phyloP scores from a whole-genome alignment of 2,888 invertebrate species.

The Leptinotarsa tumamoca region DNA sequence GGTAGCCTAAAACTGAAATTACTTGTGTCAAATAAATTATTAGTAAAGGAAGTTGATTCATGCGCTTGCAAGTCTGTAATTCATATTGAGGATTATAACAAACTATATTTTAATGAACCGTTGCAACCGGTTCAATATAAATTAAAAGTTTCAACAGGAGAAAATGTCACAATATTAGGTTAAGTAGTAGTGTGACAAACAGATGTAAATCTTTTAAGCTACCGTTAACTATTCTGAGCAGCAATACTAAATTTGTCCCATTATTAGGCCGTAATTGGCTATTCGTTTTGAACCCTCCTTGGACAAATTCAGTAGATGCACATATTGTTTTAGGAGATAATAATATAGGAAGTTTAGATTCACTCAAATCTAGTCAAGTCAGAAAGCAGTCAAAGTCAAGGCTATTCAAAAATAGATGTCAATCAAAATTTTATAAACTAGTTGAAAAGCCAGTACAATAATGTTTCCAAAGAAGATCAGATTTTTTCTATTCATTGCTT shows the following conservation, averaged over 20 bases:
- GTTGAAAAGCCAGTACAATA: background rate
- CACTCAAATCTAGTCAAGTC: background rate
- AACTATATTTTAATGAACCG: constrained; percentile 8
- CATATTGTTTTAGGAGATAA: background rate
- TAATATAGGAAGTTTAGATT: background rate
- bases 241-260: constrained; percentile 9
- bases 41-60: constrained; percentile 26
- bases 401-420: constrained; percentile 1
- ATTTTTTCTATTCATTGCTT: constrained; percentile 16
- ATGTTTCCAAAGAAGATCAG: constrained; percentile 18
- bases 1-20: constrained; percentile 23
- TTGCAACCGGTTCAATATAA: constrained; percentile 22
- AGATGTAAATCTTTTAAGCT: background rate
- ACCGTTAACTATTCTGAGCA: background rate
- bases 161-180: constrained; percentile 23
- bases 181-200: constrained; percentile 22
- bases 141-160: constrained; percentile 24
- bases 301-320: constrained; percentile 7
- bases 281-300: background rate
- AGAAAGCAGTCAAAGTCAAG: constrained; percentile 6
- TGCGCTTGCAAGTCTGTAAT: constrained; percentile 23
- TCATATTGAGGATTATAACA: constrained; percentile 12
- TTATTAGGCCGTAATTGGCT: constrained; percentile 7
- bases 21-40: constrained; percentile 17
- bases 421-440: background rate